A percentile compares a stretch with the other conserved stretches of the same genome.
phyloP scores from a whole-genome alignment of 2,797 vertebrate species.

The Fratercula arctica region DNA sequence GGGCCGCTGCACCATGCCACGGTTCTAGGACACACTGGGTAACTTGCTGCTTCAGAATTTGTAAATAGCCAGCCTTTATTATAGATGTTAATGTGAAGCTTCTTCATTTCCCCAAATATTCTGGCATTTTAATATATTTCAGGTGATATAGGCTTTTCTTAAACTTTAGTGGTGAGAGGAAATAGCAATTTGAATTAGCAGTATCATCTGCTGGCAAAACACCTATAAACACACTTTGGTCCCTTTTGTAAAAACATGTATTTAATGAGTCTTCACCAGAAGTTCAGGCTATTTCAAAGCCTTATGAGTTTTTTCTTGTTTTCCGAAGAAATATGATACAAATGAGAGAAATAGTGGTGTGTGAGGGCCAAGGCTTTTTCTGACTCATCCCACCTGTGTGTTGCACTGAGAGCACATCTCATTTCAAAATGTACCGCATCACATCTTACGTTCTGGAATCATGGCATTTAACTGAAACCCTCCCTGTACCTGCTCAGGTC shows the following conservation, averaged over 20 bases:
- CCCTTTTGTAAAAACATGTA: background rate
- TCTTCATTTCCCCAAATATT: background rate
- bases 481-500: background rate
- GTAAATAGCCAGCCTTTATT: background rate
- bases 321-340: background rate
- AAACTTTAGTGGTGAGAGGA: background rate
- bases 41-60: background rate
- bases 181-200: background rate
- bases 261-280: background rate
- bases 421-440: background rate
- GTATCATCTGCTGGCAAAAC: background rate
- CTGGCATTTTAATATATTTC: background rate
- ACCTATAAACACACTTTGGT: background rate
- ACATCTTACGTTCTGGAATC: background rate
- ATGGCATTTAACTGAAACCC: background rate
- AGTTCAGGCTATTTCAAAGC: too few relatives aligned
- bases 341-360: background rate
- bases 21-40: constrained; percentile 95
- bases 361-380: background rate
- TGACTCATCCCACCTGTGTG: background rate
- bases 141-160: background rate
- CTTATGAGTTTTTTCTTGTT: background rate
- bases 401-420: background rate
- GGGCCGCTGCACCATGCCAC: constrained; percentile 97
- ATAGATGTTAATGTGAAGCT: background rate